Conservation (phyloP, 2,797 vertebrate species). For the Chlorospingus flavigularis region DNA sequence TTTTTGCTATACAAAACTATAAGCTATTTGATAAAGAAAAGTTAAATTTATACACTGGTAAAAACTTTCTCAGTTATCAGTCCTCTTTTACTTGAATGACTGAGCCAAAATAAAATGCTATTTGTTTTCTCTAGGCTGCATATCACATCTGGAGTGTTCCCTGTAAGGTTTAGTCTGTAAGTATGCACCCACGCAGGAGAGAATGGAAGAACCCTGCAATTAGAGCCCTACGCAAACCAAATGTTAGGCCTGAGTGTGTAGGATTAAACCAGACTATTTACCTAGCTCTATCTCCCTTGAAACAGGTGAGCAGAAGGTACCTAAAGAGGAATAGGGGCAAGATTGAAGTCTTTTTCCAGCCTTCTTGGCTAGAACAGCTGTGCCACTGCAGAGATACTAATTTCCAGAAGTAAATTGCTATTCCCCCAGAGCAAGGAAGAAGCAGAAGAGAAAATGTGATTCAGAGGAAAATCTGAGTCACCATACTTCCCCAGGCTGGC, state of each 20-base stretch:
- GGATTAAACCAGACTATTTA: constrained; percentile 9
- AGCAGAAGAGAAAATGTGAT: constrained; percentile 50
- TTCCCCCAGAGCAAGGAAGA: constrained; percentile 32
- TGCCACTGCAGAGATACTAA: background rate
- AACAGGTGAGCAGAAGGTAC: constrained; percentile 14
- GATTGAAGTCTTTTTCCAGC: background rate
- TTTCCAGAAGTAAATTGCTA: constrained; percentile 61
- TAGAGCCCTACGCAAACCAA: background rate
- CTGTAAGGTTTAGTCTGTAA: background rate
- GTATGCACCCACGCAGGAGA: background rate
- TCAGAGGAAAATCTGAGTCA: constrained; percentile 67
- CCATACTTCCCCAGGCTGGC: constrained; percentile 42
- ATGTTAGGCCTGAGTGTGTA: background rate
- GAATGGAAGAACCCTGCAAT: background rate
- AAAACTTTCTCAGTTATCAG: background rate
- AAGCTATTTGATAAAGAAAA: background rate
- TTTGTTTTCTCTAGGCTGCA: background rate
- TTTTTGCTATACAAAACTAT: background rate
- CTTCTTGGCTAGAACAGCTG: constrained; percentile 30
- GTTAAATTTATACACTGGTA: background rate
- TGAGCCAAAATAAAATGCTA: background rate
- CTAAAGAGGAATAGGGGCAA: background rate
- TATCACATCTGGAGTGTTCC: background rate
- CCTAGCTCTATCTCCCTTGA: background rate
- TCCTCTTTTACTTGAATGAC: background rate